Evolutionary conservation across 2,113 vertebrate species (phyloP).

Genomic region (Circaetus cinerascens): DNA sequence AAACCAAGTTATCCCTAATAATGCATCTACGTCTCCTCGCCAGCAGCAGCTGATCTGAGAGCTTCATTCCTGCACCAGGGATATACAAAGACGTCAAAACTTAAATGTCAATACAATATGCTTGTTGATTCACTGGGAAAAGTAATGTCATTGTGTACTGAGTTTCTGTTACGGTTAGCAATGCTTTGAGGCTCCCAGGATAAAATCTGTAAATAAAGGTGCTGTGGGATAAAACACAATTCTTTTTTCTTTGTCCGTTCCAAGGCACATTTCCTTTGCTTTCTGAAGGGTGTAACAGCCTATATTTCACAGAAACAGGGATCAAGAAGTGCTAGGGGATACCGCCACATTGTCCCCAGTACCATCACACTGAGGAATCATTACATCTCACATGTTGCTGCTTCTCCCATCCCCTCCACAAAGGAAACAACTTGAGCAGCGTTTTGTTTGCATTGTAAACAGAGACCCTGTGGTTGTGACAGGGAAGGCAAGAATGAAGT

Average conservation of each 20-base stretch:
- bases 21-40: background rate
- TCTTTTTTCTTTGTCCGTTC: background rate
- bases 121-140: background rate
- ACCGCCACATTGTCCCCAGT: background rate
- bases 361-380: background rate
- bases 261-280: background rate
- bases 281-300: background rate
- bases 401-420: background rate
- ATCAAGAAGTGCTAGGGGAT: background rate
- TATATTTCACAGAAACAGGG: background rate
- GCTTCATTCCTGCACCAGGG: background rate
- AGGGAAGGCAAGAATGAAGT: background rate
- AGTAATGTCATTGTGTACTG: background rate
- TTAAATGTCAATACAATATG: background rate
- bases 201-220: background rate
- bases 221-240: background rate
- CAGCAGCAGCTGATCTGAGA: slow-evolving; percentile 30
- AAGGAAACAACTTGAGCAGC: background rate
- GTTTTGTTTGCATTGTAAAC: background rate
- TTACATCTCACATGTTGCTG: background rate
- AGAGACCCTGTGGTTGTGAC: background rate
- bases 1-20: slow-evolving; percentile 46
- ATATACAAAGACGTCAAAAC: slow-evolving; percentile 17
- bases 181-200: background rate
- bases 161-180: background rate